These are phyloP conservation scores for Cheilinus undulatus DNA, from an alignment of 2,113 vertebrate species.

Conservation along the genomic window DNA sequence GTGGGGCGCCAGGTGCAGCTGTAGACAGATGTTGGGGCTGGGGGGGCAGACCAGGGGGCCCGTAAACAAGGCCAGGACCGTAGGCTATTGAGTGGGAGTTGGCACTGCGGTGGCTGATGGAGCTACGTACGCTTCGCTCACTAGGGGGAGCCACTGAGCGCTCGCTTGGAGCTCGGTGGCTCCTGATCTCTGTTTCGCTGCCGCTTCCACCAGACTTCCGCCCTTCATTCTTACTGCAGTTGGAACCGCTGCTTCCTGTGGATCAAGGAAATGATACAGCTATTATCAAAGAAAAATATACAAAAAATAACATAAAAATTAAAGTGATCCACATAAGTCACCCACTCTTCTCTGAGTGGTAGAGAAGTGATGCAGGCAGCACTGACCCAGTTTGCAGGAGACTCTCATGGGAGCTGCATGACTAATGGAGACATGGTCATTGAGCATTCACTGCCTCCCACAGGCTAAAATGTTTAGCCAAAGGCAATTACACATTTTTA, in stretches of 20 bases:
- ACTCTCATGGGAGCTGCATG: conserved; percentile 50
- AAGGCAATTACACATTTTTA: conserved; percentile 47
- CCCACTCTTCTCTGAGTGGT: conserved; percentile 13
- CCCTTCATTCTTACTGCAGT: conserved; percentile 90
- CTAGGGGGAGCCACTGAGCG: conserved; percentile 89
- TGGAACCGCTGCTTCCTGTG: conserved; percentile 93
- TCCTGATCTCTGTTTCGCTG: conserved; percentile 91
- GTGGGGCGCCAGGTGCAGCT: conserved; percentile 89
- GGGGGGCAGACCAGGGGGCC: conserved; percentile 88
- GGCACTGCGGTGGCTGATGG: conserved; percentile 87
- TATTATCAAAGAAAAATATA: neutral
- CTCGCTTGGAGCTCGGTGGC: conserved; percentile 88
- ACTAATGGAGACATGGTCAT: conserved; percentile 50
- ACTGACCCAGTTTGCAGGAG: conserved; percentile 58
- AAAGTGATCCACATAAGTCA: conserved; percentile 21
- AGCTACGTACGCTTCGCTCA: conserved; percentile 91
- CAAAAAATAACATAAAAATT: neutral
- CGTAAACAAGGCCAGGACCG: conserved; percentile 80
- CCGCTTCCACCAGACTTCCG: conserved; percentile 90
- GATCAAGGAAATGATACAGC: conserved; percentile 5
- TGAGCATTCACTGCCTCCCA: conserved; percentile 24
- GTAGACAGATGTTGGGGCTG: conserved; percentile 86
- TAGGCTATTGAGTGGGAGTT: conserved; percentile 84
- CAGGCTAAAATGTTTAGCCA: conserved; percentile 22
- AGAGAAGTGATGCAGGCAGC: conserved; percentile 27